A percentile compares a stretch with the other conserved stretches of the same genome.
phyloP scores from a whole-genome alignment of 1,140 invertebrate genomes.

The Drosophila hydei region DNA sequence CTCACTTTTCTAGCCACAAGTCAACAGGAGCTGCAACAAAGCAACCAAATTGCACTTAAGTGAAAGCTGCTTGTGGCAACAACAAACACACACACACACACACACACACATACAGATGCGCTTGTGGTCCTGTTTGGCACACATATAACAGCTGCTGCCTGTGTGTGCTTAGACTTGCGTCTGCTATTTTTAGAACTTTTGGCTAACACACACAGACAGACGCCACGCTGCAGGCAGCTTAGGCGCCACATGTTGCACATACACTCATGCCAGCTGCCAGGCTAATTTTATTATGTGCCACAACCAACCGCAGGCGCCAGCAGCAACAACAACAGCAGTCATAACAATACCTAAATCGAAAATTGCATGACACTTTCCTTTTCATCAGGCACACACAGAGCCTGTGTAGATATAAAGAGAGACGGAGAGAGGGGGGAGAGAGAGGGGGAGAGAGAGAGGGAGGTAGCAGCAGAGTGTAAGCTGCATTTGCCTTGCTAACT shows the following conservation, averaged over 20 bases:
- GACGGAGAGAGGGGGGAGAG: neutral
- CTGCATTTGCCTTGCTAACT: too few species aligned
- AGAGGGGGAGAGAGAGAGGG: neutral
- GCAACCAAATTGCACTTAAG: conserved; percentile 53
- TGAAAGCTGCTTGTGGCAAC: conserved; percentile 41
- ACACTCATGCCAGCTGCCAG: conserved; percentile 23
- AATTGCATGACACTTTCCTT: conserved; percentile 73
- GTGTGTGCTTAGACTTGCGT: neutral
- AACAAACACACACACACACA: conserved; percentile 20
- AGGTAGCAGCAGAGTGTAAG: neutral
- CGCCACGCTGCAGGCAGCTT: conserved; percentile 18
- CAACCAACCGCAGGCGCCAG: conserved; percentile 48
- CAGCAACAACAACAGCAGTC: conserved; percentile 46
- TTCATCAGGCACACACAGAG: conserved; percentile 42
- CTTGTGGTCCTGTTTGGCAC: too few species aligned
- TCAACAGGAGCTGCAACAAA: conserved; percentile 34
- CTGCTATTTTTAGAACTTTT: too few species aligned
- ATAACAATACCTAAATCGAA: conserved; percentile 69
- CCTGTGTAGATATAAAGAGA: conserved; percentile 2
- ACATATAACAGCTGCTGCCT: too few species aligned
- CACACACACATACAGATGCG: conserved; percentile 8
- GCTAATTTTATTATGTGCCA: conserved; percentile 68
- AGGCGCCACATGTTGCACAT: conserved; percentile 59
- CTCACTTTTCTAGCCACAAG: conserved; percentile 43
- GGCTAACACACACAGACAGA: neutral